A percentile compares a stretch with the other conserved stretches of the same genome.
Conservation (phyloP, 92 coral and sea anemone species). For the Pocillopora grandis region DNA sequence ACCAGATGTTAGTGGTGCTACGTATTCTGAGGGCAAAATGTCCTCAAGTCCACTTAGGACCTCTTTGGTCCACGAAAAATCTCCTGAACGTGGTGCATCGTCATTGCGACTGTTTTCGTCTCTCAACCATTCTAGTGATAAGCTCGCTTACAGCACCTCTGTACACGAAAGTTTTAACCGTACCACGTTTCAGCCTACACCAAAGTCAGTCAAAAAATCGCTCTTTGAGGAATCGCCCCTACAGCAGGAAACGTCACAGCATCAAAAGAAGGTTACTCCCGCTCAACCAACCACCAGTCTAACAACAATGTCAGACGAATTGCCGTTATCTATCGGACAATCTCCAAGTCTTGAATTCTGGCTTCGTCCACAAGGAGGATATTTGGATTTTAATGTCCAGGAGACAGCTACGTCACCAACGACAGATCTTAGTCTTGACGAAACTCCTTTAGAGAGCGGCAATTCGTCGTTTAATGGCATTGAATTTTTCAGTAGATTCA, state of each 20-base stretch:
- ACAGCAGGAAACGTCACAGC: not conserved
- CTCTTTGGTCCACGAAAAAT: constrained; percentile 35
- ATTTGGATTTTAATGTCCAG: not conserved
- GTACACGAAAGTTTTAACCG: not conserved
- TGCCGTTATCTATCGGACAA: constrained; percentile 6
- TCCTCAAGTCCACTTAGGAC: constrained; percentile 26
- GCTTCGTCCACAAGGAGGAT: constrained; percentile 23
- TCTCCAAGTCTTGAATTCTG: constrained; percentile 37
- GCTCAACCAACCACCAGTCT: not conserved
- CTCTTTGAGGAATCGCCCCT: constrained; percentile 19
- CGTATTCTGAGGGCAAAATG: constrained; percentile 22
- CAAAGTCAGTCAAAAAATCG: constrained; percentile 18
- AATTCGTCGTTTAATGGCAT: constrained; percentile 29
- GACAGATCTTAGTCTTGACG: not conserved
- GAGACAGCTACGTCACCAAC: not conserved
- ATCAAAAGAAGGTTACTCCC: not conserved
- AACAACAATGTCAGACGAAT: constrained; percentile 11
- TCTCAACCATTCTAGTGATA: not conserved
- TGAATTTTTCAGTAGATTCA: constrained; percentile 3
- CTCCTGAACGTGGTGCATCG: constrained; percentile 14
- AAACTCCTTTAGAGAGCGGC: constrained; percentile 16
- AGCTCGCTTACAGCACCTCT: not conserved
- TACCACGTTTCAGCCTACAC: constrained; percentile 9
- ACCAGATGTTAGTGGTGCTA: not conserved
- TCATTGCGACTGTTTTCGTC: not conserved